phyloP scores from a whole-genome alignment of 2,888 invertebrate species.

The Drosophila hamatofila region DNA sequence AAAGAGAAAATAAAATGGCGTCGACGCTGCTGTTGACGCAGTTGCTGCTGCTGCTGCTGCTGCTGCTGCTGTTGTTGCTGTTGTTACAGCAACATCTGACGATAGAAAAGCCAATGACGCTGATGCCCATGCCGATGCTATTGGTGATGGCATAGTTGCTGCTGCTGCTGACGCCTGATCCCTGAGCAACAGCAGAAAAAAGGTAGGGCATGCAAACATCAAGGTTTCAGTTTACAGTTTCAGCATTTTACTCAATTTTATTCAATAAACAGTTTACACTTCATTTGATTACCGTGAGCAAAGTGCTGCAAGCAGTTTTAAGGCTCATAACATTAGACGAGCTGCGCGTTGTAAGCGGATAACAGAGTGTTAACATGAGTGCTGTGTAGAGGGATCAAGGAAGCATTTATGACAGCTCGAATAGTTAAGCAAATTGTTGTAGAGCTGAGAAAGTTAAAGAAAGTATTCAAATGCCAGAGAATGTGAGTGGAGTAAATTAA shows the following conservation, averaged over 20 bases:
- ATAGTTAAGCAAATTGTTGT: constrained; percentile 1
- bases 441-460: not conserved
- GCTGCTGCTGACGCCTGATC: constrained; percentile 35
- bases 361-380: constrained; percentile 8
- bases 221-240: constrained; percentile 76
- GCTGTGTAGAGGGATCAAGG: not conserved
- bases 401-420: not conserved
- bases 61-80: constrained; percentile 20
- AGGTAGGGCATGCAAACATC: constrained; percentile 17
- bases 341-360: constrained; percentile 2
- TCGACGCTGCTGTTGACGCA: constrained; percentile 44
- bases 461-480: constrained; percentile 6
- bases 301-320: constrained; percentile 11
- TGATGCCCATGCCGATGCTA: constrained; percentile 14
- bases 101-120: constrained; percentile 65
- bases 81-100: constrained; percentile 47
- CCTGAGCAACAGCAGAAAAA: constrained; percentile 23
- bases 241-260: constrained; percentile 40
- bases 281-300: constrained; percentile 17
- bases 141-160: constrained; percentile 19
- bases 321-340: not conserved
- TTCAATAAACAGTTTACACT: constrained; percentile 75
- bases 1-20: constrained; percentile 78
- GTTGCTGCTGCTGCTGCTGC: not conserved
- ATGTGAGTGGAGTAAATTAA: not conserved